phyloP scores from a whole-genome alignment of 2,113 vertebrate species.

The Noturus placidus region DNA sequence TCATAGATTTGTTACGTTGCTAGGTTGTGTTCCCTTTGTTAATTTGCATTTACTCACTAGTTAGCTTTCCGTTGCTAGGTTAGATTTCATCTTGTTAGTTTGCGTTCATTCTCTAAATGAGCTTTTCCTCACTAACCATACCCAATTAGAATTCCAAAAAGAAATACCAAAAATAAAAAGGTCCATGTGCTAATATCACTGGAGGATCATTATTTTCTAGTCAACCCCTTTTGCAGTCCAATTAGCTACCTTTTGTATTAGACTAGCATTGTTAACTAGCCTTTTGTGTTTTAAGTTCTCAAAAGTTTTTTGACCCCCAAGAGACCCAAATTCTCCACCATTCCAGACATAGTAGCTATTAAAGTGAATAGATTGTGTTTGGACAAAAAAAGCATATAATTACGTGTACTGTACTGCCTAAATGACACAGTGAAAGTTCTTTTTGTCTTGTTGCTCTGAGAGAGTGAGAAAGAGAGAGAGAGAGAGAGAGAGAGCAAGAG shows the following conservation, averaged over 20 bases:
- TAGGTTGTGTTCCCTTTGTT: background rate
- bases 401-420: background rate
- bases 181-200: background rate
- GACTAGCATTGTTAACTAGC: background rate
- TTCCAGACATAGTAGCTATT: background rate
- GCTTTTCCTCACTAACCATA: background rate
- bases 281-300: background rate
- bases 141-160: background rate
- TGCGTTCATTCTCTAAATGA: background rate
- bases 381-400: background rate
- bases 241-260: slow-evolving; percentile 2
- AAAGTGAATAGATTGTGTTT: slow-evolving; percentile 8
- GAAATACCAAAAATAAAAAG: background rate
- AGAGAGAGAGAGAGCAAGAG: background rate
- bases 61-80: background rate
- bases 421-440: background rate
- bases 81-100: too few species aligned
- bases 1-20: background rate
- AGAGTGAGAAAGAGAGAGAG: background rate
- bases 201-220: slow-evolving; percentile 5
- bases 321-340: background rate
- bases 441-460: background rate
- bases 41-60: background rate
- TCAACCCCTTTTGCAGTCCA: background rate
- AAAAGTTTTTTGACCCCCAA: background rate